These are phyloP conservation scores for Ophion ellenae DNA, from an alignment of 2,888 invertebrate genomes.

Conservation along the genomic window DNA sequence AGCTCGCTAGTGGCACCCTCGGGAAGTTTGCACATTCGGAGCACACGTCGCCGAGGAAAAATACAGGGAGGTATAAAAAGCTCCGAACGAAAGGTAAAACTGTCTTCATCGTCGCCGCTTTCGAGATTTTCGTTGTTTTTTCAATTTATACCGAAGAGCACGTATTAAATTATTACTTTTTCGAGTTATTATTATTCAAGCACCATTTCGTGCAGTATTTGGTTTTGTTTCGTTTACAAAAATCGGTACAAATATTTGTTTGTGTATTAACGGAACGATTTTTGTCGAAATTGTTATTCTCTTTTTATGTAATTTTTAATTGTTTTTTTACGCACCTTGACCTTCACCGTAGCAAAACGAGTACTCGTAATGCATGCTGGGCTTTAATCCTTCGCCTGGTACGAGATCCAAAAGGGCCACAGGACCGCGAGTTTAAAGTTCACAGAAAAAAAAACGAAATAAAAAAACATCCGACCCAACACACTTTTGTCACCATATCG, in stretches of 20 bases:
- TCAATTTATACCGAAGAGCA: conserved; percentile 22
- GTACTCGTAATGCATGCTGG: conserved; percentile 83
- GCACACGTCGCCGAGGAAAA: conserved; percentile 28
- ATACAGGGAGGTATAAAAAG: neutral
- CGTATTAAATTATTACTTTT: conserved; percentile 1
- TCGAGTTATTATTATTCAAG: conserved; percentile 8
- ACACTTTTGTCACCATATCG: neutral
- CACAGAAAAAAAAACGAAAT: neutral
- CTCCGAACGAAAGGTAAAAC: neutral
- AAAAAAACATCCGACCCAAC: neutral
- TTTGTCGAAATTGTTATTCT: conserved; percentile 2
- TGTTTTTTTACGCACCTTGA: conserved; percentile 77
- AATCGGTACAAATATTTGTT: neutral
- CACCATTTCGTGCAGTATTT: conserved; percentile 28
- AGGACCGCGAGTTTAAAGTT: conserved; percentile 78
- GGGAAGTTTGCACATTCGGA: conserved; percentile 43
- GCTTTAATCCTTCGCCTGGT: conserved; percentile 81
- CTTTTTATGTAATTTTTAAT: conserved; percentile 31
- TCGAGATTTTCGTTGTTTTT: neutral
- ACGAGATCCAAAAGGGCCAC: conserved; percentile 80
- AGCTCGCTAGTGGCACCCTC: conserved; percentile 52
- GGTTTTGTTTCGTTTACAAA: neutral
- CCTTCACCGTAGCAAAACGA: conserved; percentile 82
- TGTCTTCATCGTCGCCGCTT: neutral
- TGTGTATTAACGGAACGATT: neutral